Percentiles rank a stretch among this genome's conserved stretches.
Evolutionary conservation across 2,888 invertebrate species (phyloP).

Genomic region (Dascillus cervinus): DNA sequence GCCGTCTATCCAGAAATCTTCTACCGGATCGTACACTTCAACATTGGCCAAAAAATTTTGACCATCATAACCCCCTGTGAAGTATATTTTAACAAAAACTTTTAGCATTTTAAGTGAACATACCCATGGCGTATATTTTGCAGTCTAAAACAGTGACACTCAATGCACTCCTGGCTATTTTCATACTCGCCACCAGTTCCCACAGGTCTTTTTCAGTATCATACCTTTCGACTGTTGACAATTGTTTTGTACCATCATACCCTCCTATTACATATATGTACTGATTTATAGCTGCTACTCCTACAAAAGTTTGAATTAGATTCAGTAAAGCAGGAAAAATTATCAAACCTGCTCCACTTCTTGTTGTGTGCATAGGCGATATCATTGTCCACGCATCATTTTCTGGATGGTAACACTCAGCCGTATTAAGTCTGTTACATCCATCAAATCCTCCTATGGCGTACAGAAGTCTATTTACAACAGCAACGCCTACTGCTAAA

Average conservation of each 20-base stretch:
- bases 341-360: conserved; percentile 74
- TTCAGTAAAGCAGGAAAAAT: too few relatives aligned
- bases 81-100: conserved; percentile 3
- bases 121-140: conserved; percentile 84
- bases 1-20: conserved; percentile 69
- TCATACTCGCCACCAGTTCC: conserved; percentile 70
- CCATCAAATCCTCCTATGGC: conserved; percentile 91
- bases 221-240: conserved; percentile 78
- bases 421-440: conserved; percentile 62
- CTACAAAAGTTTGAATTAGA: too few relatives aligned
- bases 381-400: conserved; percentile 81
- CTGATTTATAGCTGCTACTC: conserved; percentile 77
- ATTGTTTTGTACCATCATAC: conserved; percentile 78
- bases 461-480: conserved; percentile 61
- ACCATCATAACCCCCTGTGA: conserved; percentile 83
- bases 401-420: conserved; percentile 91
- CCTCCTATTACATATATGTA: conserved; percentile 91
- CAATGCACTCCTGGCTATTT: conserved; percentile 77
- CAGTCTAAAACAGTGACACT: conserved; percentile 80
- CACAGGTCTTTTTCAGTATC: conserved; percentile 76
- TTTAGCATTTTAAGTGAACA: background rate
- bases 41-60: conserved; percentile 75
- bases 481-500: conserved; percentile 72
- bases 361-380: conserved; percentile 65
- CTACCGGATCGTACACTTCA: conserved; percentile 78